Conservation (phyloP, 1,140 invertebrate species). For the Tetramorium alpestre region DNA sequence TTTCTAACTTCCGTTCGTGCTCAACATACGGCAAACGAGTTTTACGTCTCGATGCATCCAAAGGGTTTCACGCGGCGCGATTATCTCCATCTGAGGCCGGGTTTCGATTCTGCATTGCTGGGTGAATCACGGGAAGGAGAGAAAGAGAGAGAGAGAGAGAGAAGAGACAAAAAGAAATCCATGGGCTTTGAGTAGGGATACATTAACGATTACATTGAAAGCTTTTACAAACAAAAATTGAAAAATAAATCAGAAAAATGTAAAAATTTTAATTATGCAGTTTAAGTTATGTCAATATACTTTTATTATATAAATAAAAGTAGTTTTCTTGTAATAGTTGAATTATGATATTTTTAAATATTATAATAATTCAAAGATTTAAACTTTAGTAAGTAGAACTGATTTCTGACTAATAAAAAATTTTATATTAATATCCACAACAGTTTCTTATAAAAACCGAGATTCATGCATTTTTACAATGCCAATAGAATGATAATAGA, state of each 20-base stretch:
- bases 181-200: neutral
- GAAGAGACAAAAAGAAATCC: no score
- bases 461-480: neutral
- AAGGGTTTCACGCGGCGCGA: slow-evolving; percentile 53
- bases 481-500: neutral
- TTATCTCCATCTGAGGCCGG: slow-evolving; percentile 28
- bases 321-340: neutral
- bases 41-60: slow-evolving; percentile 33
- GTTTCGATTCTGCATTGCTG: slow-evolving; percentile 7
- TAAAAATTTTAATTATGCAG: neutral
- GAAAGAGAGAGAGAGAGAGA: neutral
- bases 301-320: neutral
- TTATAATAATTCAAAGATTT: neutral
- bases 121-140: neutral
- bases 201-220: neutral
- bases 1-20: slow-evolving; percentile 50
- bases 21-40: slow-evolving; percentile 38
- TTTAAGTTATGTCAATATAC: neutral
- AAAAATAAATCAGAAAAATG: neutral
- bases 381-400: neutral
- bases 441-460: neutral
- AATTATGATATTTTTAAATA: neutral
- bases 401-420: neutral
- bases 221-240: neutral
- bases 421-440: neutral